These are phyloP conservation scores for Cinclus mexicanus DNA, from an alignment of 2,113 vertebrate genomes.

Conservation along the genomic window DNA sequence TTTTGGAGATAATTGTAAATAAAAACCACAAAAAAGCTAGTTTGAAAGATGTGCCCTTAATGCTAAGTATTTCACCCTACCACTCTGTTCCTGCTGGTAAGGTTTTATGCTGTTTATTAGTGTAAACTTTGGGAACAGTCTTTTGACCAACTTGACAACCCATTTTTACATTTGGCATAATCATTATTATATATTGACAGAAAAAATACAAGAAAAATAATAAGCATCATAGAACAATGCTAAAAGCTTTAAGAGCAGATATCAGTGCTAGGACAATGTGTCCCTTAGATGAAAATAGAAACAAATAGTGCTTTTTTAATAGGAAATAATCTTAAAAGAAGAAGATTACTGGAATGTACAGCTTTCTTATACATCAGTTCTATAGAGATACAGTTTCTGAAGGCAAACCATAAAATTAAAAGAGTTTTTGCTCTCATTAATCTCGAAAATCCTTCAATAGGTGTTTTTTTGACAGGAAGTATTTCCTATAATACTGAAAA, in stretches of 20 bases:
- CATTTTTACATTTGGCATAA: not conserved
- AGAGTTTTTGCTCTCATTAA: not conserved
- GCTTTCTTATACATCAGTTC: not conserved
- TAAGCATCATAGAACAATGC: not conserved
- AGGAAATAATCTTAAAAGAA: not conserved
- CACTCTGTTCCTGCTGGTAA: not conserved
- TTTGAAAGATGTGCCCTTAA: not conserved
- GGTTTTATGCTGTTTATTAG: not conserved
- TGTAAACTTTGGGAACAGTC: not conserved
- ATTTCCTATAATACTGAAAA: not conserved
- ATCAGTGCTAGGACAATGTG: not conserved
- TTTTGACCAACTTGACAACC: not conserved
- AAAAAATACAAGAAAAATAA: not conserved
- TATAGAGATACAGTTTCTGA: not conserved
- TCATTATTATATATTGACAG: not conserved
- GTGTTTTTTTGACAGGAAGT: not conserved
- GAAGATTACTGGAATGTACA: not conserved
- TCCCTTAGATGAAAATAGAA: not conserved
- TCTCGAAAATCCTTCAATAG: not conserved
- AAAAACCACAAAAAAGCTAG: not conserved
- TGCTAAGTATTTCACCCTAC: not conserved
- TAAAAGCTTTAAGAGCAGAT: not conserved
- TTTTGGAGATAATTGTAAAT: not conserved
- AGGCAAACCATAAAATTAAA: not conserved
- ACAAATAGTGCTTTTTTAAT: not conserved